Base-by-base conservation (phyloP, 2,797 vertebrate species). In the Syndactyla subalaris region DNA sequence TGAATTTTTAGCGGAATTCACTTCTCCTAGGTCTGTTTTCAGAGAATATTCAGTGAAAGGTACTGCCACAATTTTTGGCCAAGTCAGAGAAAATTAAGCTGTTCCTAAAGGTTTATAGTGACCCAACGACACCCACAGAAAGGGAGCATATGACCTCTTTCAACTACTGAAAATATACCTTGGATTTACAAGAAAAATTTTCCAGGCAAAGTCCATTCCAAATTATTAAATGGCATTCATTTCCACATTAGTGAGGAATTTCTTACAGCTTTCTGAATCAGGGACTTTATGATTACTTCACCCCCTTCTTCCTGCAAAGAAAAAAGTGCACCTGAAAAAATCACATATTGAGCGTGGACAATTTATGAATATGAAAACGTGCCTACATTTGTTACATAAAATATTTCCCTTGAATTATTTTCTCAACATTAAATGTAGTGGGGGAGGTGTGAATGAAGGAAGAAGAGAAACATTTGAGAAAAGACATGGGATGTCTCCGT, bases 331-430 rank as follows among this genome's bases (percentile, higher is more conserved):
- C 82, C 61, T 85, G 78, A 78, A 13, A 87, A 88, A 89, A 63
- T 18, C 17, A 39, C 30, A 36, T 51, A 58, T 5, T 67, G 34
- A 88, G 34, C 34, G 63, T 30, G 34, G 66, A 21, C 49, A 84
- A 82, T 76, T 79, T 86, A 72, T 72, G 66, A 79, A 78, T 21
- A 89, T 23, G 72, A 88, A 94, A 92, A 67, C 36, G 49, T 95
- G 73, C 61, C 82, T 43, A 66, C 20, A 18, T 81, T 67, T 70
- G 63, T 86, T 90, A 92, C 15, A 73, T 86, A 92, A 95, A 92
- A 79, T 89, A 93, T 83, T 82, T 74, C 15, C 29, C n/a, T 67
- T 46, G 10, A 67, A 85, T 93, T 96, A 77, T 83, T 92, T 95
- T 89, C 72, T 86, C 63, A 51, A 63, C 41, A 38, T 89, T 66